A percentile compares a stretch with the other conserved stretches of the same genome.
These are phyloP conservation scores for Pentalonia nigronervosa DNA, from an alignment of 1,140 invertebrate genomes.

Conservation along the genomic window DNA sequence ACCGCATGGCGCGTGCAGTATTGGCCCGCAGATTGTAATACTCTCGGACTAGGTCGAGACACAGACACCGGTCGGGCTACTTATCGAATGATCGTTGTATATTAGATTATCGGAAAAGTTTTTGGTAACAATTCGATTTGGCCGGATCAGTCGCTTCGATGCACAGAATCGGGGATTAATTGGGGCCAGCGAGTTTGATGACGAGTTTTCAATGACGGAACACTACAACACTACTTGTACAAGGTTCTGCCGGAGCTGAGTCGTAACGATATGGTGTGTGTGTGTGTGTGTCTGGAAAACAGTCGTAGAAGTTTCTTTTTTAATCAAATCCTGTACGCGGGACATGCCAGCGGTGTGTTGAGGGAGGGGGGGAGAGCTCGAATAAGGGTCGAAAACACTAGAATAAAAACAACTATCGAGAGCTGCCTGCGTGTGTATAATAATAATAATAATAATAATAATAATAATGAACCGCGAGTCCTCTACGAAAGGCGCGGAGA, in stretches of 20 bases:
- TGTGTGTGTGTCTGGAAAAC: background rate
- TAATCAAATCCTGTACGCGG: background rate
- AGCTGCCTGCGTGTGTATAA: background rate
- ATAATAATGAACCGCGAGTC: background rate
- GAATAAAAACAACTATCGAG: background rate
- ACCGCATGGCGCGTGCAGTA: background rate
- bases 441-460: background rate
- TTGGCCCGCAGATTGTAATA: background rate
- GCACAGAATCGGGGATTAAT: background rate
- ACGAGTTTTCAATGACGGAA: background rate
- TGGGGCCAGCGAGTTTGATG: background rate
- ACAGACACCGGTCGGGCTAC: background rate
- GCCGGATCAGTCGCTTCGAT: background rate
- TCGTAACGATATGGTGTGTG: too few species aligned
- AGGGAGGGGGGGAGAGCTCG: too few species aligned
- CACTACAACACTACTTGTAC: background rate
- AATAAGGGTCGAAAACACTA: background rate
- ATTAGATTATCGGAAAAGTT: background rate
- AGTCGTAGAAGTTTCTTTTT: background rate
- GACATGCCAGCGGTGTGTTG: background rate
- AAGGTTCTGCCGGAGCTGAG: too few species aligned
- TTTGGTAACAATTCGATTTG: slow-evolving; percentile 13
- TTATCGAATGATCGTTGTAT: background rate
- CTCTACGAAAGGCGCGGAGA: background rate
- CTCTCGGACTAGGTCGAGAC: background rate